Evolutionary conservation across 92 coral and sea anemone genomes (phyloP).

Genomic region (Phenganax stokvisi): DNA sequence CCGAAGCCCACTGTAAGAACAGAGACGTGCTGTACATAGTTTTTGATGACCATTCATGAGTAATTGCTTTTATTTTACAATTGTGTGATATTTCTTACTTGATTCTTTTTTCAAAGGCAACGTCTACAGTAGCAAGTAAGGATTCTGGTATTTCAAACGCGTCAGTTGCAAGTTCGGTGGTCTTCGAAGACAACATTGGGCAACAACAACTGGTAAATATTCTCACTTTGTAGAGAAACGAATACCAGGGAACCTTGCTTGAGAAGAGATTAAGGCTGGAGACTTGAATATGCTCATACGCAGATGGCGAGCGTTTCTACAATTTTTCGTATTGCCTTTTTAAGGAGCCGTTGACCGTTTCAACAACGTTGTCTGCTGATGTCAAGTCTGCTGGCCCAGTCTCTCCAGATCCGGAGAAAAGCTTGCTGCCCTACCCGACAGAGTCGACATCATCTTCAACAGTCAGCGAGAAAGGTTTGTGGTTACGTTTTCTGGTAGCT

Average conservation of each 20-base stretch:
- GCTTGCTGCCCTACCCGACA: background rate
- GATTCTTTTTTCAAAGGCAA: background rate
- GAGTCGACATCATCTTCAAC: background rate
- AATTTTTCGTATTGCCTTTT: constrained; percentile 35
- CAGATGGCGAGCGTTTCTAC: constrained; percentile 28
- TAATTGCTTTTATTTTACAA: background rate
- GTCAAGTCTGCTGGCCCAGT: background rate
- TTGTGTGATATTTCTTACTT: background rate
- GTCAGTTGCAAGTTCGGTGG: constrained; percentile 30
- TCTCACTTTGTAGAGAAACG: background rate
- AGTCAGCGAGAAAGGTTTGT: constrained; percentile 22
- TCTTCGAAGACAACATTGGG: background rate
- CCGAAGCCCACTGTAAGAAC: background rate
- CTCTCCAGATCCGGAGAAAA: constrained; percentile 8
- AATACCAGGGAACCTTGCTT: no score
- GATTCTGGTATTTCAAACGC: constrained; percentile 33
- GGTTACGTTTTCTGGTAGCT: background rate
- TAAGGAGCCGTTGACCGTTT: constrained; percentile 20
- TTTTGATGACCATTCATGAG: background rate
- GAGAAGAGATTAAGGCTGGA: no score
- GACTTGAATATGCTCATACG: no score
- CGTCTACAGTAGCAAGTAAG: constrained; percentile 22
- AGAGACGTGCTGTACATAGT: background rate
- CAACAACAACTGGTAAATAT: constrained; percentile 22
- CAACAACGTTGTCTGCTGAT: background rate